phyloP scores from a whole-genome alignment of 2,888 invertebrate genomes.

The Chymomyza caudatula region DNA sequence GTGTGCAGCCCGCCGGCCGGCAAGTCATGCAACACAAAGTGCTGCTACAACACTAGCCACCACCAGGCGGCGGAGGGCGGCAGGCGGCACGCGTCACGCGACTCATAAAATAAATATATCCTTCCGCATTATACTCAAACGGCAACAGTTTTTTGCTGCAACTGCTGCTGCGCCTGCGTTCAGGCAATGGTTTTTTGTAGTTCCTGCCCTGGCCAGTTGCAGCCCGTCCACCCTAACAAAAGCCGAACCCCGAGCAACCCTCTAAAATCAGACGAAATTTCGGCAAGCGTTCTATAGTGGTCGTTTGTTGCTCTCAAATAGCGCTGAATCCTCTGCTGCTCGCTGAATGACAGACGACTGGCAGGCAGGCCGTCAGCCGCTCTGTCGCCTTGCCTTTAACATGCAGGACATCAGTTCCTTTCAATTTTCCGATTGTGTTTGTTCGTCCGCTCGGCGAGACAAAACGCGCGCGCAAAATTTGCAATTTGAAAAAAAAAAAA shows the following conservation, averaged over 20 bases:
- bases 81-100: neutral
- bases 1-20: neutral
- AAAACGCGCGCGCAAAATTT: conserved; percentile 21
- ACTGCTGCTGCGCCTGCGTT: neutral
- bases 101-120: conserved; percentile 69
- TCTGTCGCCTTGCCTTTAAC: conserved; percentile 45
- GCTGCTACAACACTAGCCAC: neutral
- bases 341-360: conserved; percentile 5
- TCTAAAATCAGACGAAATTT: conserved; percentile 3
- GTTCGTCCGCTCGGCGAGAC: conserved; percentile 65
- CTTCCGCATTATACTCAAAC: conserved; percentile 68
- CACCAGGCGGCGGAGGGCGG: neutral
- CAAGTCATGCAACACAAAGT: neutral
- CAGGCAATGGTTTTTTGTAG: conserved; percentile 45
- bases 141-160: conserved; percentile 48
- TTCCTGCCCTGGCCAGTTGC: conserved; percentile 14
- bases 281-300: conserved; percentile 2
- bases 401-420: conserved; percentile 72
- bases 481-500: too few relatives aligned
- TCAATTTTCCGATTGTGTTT: conserved; percentile 76
- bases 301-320: neutral
- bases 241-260: conserved; percentile 14
- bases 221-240: conserved; percentile 27
- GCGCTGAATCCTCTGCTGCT: conserved; percentile 14
- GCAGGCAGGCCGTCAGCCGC: conserved; percentile 16